Evolutionary conservation across 2,113 vertebrate species (phyloP), one percentile per base, ranked within the genome.

Genomic region (Rissa tridactyla): DNA sequence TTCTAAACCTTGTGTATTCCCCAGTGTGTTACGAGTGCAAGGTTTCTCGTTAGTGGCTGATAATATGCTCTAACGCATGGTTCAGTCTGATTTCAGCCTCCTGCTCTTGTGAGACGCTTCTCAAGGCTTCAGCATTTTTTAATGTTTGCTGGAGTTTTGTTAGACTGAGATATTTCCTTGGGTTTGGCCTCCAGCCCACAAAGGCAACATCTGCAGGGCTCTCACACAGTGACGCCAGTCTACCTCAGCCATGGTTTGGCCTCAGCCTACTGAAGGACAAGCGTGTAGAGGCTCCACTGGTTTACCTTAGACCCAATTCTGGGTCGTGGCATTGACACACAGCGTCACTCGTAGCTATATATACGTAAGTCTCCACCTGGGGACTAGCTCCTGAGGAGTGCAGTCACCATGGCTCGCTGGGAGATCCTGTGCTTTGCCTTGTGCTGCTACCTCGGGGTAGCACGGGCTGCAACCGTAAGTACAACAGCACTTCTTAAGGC

Each of bases 321-420:
- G 51, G 20, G 51, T 49, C 52, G 8, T 10, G 61, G 55, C 68
- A 47, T 29, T 46, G 44, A 46, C 20, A 8, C 15, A 17, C 29
- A 46, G n/a, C 46, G 34, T 30, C 29, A 13, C n/a, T 14, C 15
- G 40, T 34, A 1, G 13, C 44, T 46, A 46, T 46, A 46, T 46
- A 11, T 13, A 9, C 6, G 1, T 20, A 6, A 1, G 1, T 17
- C 44, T 46, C 16, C 44, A 9, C 78, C 25, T 54, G 3, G 9
- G 8, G 29, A 15, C 29, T 23, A 23, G 26, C 10, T 44, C 7
- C 51, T 47, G 18, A 18, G 54, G 32, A 65, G 38, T 26, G 11
- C 44, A 3, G 32, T 66, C 90, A 84, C n/a, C 78, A 98, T 98
- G 98, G 90, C 40, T 22, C 88, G 8, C 73, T 88, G 98, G 90